phyloP scores from a whole-genome alignment of 2,797 vertebrate species.

The Sciaenops ocellatus region DNA sequence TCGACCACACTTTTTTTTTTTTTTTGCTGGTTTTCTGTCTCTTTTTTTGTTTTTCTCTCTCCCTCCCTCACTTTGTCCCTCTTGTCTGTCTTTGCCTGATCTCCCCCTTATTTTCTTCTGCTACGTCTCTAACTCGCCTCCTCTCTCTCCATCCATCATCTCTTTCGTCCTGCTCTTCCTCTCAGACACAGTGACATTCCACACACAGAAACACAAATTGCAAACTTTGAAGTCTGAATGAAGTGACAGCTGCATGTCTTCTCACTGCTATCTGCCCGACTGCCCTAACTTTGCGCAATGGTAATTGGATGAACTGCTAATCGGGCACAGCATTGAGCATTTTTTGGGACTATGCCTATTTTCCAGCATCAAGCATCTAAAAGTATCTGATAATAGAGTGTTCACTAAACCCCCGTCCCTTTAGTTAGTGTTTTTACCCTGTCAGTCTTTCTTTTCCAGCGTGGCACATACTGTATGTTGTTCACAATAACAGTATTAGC shows the following conservation, averaged over 20 bases:
- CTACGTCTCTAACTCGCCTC: slow-evolving; percentile 13
- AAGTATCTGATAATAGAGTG: slow-evolving; percentile 36
- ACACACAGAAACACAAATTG: slow-evolving; percentile 50
- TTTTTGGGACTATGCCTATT: slow-evolving; percentile 23
- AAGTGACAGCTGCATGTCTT: slow-evolving; percentile 58
- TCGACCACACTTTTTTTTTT: slow-evolving; percentile 34
- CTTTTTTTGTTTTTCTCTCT: slow-evolving; percentile 22
- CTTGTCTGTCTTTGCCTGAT: slow-evolving; percentile 12
- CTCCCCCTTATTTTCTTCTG: slow-evolving; percentile 11
- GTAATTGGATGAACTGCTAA: slow-evolving; percentile 64
- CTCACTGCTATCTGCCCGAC: slow-evolving; percentile 28
- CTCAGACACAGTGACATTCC: slow-evolving; percentile 30
- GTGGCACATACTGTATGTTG: neutral
- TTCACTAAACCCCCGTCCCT: neutral
- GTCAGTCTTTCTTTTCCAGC: neutral
- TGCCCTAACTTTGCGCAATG: slow-evolving; percentile 9
- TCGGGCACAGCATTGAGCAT: slow-evolving; percentile 20
- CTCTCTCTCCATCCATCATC: slow-evolving; percentile 31
- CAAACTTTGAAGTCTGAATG: slow-evolving; percentile 62
- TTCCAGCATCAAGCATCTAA: slow-evolving; percentile 34
- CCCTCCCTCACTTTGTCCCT: slow-evolving; percentile 5
- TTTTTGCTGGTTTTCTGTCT: slow-evolving; percentile 30
- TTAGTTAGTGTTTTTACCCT: neutral
- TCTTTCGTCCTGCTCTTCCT: neutral
- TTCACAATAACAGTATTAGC: neutral